Evolutionary conservation across 2,797 vertebrate species (phyloP), one percentile per base, ranked within the genome.

Genomic region (Chromis chromis): DNA sequence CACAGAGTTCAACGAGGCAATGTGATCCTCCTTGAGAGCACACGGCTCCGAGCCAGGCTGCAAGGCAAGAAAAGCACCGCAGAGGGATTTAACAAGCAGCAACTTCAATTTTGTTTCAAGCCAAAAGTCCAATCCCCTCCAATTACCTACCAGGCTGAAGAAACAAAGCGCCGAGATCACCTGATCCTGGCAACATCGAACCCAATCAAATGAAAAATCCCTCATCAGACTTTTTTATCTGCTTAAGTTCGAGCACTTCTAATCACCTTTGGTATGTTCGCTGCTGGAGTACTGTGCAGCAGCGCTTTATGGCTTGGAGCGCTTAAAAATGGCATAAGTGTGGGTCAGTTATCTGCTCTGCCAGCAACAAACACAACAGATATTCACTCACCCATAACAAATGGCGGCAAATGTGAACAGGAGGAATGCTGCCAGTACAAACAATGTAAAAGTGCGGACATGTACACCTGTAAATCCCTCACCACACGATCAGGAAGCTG

Each of bases 401-500:
- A 91, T 48, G 48, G 12, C 10, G 53, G 11, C 25, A 67, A 76
- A 76, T 46, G 64, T 86, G 70, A 83, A 54, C 78, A 71, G 81
- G 75, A 90, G 83, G 84, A 90, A 88, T 88, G 86, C 62, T 22
- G 36, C 39, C 19, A 14, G 22, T n/a, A 40, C 6, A 70, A 69
- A 52, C 57, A 46, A 39, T 31, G 60, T 67, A 57, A 82, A 75
- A 24, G 4, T 25, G 44, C 16, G 40, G 39, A 56, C n/a, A 21
- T 39, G 31, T 24, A 52, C 33, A 76, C 57, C 44, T 48, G 24
- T 49, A 57, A 42, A 4, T 2, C 40, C 40, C 16, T 6, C 40
- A 16, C 12, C 40, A 42, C 40, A 42, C 5, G 40, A 12, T 42
- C 40, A 42, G 40, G 40, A 42, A 12, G 16, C 4, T 2, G 36